phyloP scores from a whole-genome alignment of 2,797 vertebrate species.

The Sebastes goodei region DNA sequence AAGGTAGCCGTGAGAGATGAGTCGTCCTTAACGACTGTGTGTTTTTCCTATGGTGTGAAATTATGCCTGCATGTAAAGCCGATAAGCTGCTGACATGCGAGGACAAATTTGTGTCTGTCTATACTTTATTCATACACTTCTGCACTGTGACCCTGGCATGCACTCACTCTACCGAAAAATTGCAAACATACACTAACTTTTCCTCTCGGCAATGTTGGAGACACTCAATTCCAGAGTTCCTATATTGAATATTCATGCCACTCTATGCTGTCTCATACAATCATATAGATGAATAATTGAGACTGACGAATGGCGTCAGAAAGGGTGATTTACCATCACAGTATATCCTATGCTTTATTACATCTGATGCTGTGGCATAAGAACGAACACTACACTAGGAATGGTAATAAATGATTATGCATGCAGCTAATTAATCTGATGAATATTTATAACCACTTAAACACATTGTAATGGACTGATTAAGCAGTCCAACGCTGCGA shows the following conservation, averaged over 20 bases:
- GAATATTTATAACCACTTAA: conserved; percentile 87
- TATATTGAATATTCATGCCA: conserved; percentile 71
- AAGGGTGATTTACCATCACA: conserved; percentile 75
- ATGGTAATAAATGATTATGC: conserved; percentile 84
- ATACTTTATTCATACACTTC: background rate
- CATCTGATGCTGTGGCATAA: conserved; percentile 73
- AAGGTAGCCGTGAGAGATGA: conserved; percentile 17
- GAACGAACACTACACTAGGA: conserved; percentile 72
- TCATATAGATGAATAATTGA: conserved; percentile 77
- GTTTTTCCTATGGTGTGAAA: background rate
- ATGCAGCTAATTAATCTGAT: conserved; percentile 84
- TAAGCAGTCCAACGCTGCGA: conserved; percentile 80
- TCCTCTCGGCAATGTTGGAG: conserved; percentile 39
- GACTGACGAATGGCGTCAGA: conserved; percentile 70
- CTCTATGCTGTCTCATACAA: conserved; percentile 65
- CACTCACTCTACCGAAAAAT: conserved; percentile 7
- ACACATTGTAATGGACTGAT: conserved; percentile 86
- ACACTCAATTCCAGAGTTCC: conserved; percentile 44
- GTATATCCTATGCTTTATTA: conserved; percentile 81
- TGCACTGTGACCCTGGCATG: conserved; percentile 9
- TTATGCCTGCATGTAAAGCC: background rate
- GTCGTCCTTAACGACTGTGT: background rate
- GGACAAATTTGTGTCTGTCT: background rate
- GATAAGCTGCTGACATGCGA: background rate
- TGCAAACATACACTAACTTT: conserved; percentile 54